Evolutionary conservation across 2,888 invertebrate genomes (phyloP), one percentile per base, ranked within the genome.

Genomic region (Myopa testacea): DNA sequence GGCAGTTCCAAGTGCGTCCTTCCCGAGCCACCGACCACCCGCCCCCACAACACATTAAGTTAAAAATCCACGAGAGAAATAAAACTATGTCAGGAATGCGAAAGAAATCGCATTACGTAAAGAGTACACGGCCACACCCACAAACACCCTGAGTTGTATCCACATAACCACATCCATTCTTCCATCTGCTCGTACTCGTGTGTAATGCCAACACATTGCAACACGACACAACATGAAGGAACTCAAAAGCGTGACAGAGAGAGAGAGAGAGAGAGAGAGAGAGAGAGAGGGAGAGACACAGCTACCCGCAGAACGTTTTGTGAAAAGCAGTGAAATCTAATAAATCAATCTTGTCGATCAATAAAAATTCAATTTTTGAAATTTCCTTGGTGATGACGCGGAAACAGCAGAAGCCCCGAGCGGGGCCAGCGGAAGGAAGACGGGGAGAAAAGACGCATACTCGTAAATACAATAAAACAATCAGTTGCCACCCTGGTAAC

Each of bases 291-390:
- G 26, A 26, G 26, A 26, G 26, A 14, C 7, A 38, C 63, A 7
- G 12, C 5, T 12, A 65, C 37, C 26, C 10, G 12, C 37, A 65
- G 37, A 65, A 68, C n/a, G 71, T 58, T 38, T 58, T 60, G 58
- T 19, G 70, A 60, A 50, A 16, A 60, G 60, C 60, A n/a, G 37
- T 16, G 65, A 45, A 74, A 74, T 74, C 50, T 63, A 74, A 74
- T 74, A 63, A 74, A 74, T 74, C 74, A 74, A 74, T 74, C 65
- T 65, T 45, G 60, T 74, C 63, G 74, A 74, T 74, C 74, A 74
- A 74, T 74, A 74, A 74, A 74, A 74, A 74, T 65, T 74, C 74
- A 74, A 65, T 74, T 74, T 62, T 70, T 55, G 37, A 38, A 58
- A 72, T 60, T 70, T 74, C 8, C 74, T 63, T 16, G 6, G 34